A percentile compares a stretch with the other conserved stretches of the same genome.
Evolutionary conservation across 2,888 invertebrate genomes (phyloP).

Genomic region (Chrysina gloriosa): DNA sequence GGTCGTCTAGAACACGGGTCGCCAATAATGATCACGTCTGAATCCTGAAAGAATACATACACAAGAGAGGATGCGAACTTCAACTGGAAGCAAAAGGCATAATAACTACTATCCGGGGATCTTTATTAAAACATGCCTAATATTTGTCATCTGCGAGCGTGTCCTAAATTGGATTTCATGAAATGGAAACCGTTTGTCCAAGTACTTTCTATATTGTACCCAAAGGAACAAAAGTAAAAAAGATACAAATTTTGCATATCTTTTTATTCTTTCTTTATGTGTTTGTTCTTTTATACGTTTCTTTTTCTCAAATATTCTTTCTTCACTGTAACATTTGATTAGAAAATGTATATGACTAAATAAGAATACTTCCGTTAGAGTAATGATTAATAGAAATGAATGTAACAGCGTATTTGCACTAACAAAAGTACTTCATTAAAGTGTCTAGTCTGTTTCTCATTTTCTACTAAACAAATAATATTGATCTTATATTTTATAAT

Average conservation of each 20-base stretch:
- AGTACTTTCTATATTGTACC: not conserved
- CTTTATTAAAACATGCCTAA: conserved; percentile 17
- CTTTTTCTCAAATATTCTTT: too few species aligned
- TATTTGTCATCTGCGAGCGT: conserved; percentile 6
- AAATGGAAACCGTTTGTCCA: not conserved
- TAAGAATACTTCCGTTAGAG: too few species aligned
- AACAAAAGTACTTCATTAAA: too few species aligned
- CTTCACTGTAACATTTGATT: too few species aligned
- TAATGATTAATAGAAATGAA: too few species aligned
- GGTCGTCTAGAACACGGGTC: conserved; percentile 45
- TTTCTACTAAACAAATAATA: too few species aligned
- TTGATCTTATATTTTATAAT: too few species aligned
- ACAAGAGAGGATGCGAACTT: not conserved
- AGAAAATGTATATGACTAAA: too few species aligned
- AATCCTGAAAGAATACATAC: conserved; percentile 28
- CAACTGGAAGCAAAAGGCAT: not conserved
- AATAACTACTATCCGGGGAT: not conserved
- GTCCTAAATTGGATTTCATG: not conserved
- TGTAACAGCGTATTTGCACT: too few species aligned
- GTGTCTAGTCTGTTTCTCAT: too few species aligned
- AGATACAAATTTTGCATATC: too few species aligned
- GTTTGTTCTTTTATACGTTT: not conserved
- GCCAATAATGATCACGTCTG: conserved; percentile 46
- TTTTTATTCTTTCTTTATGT: not conserved
- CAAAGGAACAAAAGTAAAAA: not conserved